These are phyloP conservation scores for Pasiphila rectangulata DNA, from an alignment of 2,888 invertebrate genomes.

Conservation along the genomic window DNA sequence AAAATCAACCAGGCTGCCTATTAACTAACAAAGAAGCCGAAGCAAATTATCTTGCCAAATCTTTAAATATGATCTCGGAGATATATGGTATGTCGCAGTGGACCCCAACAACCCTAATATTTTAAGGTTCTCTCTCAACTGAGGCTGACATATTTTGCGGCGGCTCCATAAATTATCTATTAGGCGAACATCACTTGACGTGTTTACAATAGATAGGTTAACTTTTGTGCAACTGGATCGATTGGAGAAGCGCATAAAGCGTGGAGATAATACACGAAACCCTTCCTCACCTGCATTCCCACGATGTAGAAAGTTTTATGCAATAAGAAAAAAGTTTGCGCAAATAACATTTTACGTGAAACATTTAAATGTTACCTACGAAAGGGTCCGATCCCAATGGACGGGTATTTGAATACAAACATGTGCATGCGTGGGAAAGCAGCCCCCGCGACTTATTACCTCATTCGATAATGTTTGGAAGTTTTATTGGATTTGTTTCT, in stretches of 20 bases:
- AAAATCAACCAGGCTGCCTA: constrained; percentile 23
- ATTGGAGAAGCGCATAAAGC: constrained; percentile 54
- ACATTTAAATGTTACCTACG: constrained; percentile 65
- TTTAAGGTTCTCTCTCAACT: constrained; percentile 57
- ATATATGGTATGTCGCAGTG: constrained; percentile 48
- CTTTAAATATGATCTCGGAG: constrained; percentile 51
- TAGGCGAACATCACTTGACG: constrained; percentile 75
- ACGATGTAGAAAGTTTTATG: constrained; percentile 75
- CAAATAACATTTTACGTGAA: constrained; percentile 71
- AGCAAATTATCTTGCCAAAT: constrained; percentile 62
- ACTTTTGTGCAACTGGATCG: constrained; percentile 75
- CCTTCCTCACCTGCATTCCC: constrained; percentile 80
- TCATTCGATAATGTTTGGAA: constrained; percentile 5
- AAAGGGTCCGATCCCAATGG: constrained; percentile 56
- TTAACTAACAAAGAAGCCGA: constrained; percentile 45
- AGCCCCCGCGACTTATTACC: constrained; percentile 41
- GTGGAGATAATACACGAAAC: constrained; percentile 50
- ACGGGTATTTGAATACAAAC: constrained; percentile 52
- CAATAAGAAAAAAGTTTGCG: constrained; percentile 65
- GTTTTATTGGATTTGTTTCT: constrained; percentile 1
- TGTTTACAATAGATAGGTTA: constrained; percentile 67
- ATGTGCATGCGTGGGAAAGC: constrained; percentile 62
- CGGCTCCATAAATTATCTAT: constrained; percentile 77
- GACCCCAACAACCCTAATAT: constrained; percentile 72
- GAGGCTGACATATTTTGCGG: constrained; percentile 55